Conservation (phyloP, 92 coral and sea anemone genomes). For the Siderastrea radians region DNA sequence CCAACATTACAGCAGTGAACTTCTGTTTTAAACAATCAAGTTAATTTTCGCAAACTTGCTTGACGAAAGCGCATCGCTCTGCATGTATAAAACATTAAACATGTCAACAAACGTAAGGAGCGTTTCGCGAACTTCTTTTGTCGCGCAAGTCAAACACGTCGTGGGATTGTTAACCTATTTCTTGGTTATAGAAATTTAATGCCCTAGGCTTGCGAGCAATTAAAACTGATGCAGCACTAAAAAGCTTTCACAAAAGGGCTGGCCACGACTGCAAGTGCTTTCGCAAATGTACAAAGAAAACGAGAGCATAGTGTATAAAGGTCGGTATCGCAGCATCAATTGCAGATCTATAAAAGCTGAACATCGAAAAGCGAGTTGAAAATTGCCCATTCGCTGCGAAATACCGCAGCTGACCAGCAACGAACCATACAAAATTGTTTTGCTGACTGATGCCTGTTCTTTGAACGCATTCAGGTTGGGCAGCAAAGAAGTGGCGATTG, state of each 20-base stretch:
- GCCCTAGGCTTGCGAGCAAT: constrained; percentile 6
- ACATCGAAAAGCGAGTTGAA: constrained; percentile 31
- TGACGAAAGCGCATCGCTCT: constrained; percentile 15
- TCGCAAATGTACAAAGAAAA: background rate
- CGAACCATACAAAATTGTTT: background rate
- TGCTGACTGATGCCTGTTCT: background rate
- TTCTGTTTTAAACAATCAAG: constrained; percentile 19
- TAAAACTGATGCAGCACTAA: background rate
- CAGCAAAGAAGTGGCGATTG: constrained; percentile 2
- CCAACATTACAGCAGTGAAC: background rate
- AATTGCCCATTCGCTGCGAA: constrained; percentile 6
- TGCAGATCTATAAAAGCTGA: background rate
- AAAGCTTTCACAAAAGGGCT: background rate
- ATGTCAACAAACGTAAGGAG: constrained; percentile 55
- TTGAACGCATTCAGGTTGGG: background rate
- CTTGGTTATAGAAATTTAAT: background rate
- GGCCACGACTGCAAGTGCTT: background rate
- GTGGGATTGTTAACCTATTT: background rate
- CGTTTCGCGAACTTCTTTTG: constrained; percentile 45
- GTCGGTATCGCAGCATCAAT: constrained; percentile 20
- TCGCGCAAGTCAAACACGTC: constrained; percentile 22
- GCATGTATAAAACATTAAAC: constrained; percentile 43
- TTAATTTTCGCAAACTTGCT: constrained; percentile 26
- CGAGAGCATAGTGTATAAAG: background rate
- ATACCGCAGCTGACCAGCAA: constrained; percentile 1